Percentiles rank a stretch among this genome's conserved stretches.
phyloP scores from a whole-genome alignment of 2,888 invertebrate genomes.

The Hartigia nigra region DNA sequence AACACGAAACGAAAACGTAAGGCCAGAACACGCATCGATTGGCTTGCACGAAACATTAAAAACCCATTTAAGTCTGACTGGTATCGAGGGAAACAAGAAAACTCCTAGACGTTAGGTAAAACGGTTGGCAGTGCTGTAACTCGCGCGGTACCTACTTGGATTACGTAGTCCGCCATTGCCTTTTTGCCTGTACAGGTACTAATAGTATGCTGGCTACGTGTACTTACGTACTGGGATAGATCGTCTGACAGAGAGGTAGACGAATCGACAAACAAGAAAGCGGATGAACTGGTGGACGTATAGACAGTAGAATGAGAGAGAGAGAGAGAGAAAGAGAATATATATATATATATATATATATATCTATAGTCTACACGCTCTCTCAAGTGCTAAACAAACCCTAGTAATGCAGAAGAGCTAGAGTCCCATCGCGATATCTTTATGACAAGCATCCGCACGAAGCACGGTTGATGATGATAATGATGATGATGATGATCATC shows the following conservation, averaged over 20 bases:
- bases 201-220: neutral
- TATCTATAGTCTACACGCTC: neutral
- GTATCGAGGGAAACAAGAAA: slow-evolving; percentile 7
- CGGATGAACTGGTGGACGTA: neutral
- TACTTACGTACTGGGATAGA: neutral
- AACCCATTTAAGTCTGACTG: slow-evolving; percentile 24
- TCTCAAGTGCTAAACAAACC: neutral
- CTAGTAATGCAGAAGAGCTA: neutral
- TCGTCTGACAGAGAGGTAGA: neutral
- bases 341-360: too few relatives aligned
- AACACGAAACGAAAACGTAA: slow-evolving; percentile 8
- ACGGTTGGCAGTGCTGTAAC: neutral
- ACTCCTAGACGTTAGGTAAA: neutral
- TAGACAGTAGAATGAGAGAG: neutral
- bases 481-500: neutral
- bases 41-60: slow-evolving; percentile 27
- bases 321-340: neutral
- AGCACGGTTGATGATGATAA: neutral
- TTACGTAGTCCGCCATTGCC: neutral
- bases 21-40: neutral
- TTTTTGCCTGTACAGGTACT: neutral
- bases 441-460: neutral
- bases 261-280: neutral
- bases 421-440: neutral
- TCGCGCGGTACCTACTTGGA: neutral